Conservation (phyloP, 2,113 vertebrate genomes). For the Brachirus orientalis region DNA sequence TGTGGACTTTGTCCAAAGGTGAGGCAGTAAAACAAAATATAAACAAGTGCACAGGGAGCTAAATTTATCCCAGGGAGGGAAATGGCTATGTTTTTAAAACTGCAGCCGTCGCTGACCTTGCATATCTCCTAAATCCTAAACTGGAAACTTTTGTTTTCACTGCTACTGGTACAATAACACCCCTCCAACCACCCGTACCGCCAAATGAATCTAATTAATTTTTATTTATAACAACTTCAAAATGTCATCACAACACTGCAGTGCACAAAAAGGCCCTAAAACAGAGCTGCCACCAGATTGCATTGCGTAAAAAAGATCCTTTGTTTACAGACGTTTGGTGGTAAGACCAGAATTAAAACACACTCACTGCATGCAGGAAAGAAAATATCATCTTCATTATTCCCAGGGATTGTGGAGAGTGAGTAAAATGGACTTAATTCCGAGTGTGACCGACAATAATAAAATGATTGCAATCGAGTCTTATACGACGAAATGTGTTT, state of each 20-base stretch:
- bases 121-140: too few species aligned
- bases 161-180: neutral
- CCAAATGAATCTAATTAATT: neutral
- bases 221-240: neutral
- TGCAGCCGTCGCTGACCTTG: too few species aligned
- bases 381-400: conserved; percentile 5
- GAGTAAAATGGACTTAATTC: neutral
- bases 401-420: neutral
- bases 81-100: neutral
- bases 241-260: neutral
- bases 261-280: neutral
- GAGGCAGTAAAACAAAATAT: conserved; percentile 29
- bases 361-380: conserved; percentile 1
- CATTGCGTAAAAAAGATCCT: neutral
- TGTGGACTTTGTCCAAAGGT: conserved; percentile 29
- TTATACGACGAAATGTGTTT: neutral
- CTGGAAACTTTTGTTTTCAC: neutral
- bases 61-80: neutral
- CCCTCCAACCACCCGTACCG: neutral
- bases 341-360: neutral
- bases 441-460: neutral
- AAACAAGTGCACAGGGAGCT: conserved; percentile 4
- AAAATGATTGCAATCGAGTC: neutral
- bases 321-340: neutral
- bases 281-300: neutral